phyloP scores from a whole-genome alignment of 2,113 vertebrate species.

The Octodon degus region DNA sequence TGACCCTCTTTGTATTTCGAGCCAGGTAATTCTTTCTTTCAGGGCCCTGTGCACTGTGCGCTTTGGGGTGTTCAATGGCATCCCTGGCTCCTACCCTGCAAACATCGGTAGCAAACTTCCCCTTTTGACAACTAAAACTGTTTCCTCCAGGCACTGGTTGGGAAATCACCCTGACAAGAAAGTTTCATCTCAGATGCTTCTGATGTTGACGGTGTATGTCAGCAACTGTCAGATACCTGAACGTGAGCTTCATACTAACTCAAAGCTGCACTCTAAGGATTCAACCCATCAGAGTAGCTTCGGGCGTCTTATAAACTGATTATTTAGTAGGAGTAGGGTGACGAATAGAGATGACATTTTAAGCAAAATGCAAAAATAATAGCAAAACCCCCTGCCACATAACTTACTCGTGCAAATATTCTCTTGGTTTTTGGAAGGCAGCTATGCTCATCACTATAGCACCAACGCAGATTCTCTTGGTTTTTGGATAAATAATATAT shows the following conservation, averaged over 20 bases:
- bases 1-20: not conserved
- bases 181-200: not conserved
- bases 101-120: not conserved
- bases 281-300: not conserved
- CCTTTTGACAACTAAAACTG: not conserved
- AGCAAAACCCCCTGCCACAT: not conserved
- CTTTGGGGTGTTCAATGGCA: not conserved
- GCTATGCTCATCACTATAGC: slow-evolving; percentile 90
- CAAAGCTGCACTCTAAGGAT: not conserved
- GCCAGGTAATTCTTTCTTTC: not conserved
- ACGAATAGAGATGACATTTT: not conserved
- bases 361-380: not conserved
- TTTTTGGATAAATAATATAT: not conserved
- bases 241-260: not conserved
- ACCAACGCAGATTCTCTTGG: slow-evolving; percentile 77
- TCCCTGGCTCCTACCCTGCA: not conserved
- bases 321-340: not conserved
- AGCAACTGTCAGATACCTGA: not conserved
- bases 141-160: not conserved
- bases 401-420: not conserved
- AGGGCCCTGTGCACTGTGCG: not conserved
- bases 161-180: not conserved
- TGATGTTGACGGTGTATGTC: not conserved
- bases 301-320: not conserved
- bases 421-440: slow-evolving; percentile 79